A percentile compares a stretch with the other conserved stretches of the same genome.
Evolutionary conservation across 1,140 invertebrate genomes (phyloP).

Genomic region (Cotesia vestalis): DNA sequence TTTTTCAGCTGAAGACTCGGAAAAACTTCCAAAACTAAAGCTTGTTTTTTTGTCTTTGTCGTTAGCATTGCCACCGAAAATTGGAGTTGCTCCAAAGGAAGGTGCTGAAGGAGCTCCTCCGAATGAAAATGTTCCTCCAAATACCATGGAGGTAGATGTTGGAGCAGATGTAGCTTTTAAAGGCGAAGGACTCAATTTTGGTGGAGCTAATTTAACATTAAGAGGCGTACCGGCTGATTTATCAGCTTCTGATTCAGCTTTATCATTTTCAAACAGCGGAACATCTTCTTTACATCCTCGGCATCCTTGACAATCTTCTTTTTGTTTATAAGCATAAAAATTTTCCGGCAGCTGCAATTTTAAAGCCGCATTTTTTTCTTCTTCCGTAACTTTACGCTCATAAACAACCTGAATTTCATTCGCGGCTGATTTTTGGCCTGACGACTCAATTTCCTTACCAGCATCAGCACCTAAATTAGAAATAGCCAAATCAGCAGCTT

Average conservation of each 20-base stretch:
- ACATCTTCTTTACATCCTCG: slow-evolving; percentile 72
- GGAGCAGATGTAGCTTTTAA: background rate
- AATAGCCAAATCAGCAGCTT: slow-evolving; percentile 71
- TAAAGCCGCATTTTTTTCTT: slow-evolving; percentile 75
- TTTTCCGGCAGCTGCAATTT: slow-evolving; percentile 78
- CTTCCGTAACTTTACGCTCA: slow-evolving; percentile 72
- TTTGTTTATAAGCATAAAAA: slow-evolving; percentile 81
- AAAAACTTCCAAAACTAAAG: slow-evolving; percentile 8
- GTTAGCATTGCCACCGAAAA: background rate
- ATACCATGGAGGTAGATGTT: background rate
- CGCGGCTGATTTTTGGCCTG: background rate
- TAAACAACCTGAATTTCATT: slow-evolving; percentile 73
- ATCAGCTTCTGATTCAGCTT: background rate
- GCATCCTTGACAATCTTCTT: slow-evolving; percentile 77
- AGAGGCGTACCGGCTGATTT: slow-evolving; percentile 4
- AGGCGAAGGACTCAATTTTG: slow-evolving; percentile 27
- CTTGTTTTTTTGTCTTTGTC: background rate
- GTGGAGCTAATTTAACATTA: slow-evolving; percentile 25
- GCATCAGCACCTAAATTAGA: slow-evolving; percentile 5
- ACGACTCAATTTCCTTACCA: background rate
- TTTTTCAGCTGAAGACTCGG: background rate
- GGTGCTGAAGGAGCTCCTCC: background rate
- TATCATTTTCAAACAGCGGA: slow-evolving; percentile 41
- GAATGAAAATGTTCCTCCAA: background rate
- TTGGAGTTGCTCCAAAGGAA: background rate